Evolutionary conservation across 1,140 invertebrate species (phyloP), one percentile per base, ranked within the genome.

Genomic region (Bombus confusus): DNA sequence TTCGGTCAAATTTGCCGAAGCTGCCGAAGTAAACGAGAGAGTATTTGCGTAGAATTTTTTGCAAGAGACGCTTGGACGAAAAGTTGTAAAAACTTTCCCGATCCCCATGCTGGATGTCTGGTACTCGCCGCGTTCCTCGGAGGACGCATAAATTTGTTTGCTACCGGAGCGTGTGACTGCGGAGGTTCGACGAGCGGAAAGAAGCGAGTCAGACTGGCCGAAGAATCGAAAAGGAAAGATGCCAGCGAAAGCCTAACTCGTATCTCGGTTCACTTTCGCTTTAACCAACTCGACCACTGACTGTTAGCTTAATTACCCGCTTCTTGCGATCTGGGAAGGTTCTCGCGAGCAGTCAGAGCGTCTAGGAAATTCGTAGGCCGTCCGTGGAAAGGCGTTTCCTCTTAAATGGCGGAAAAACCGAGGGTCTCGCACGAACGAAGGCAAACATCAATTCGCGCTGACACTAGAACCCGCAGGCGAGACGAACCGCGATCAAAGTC

Each of bases 401-500:
- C 68, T 91, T 18, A 73, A 91, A 91, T 85, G 85, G 83, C 62
- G 86, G 85, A 89, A 91, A 90, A 91, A 88, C 87, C 83, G 83
- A 90, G 85, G 85, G 69, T 73, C 87, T 80, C 84, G 87, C 86
- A 86, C 74, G 81, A 90, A 83, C 72, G 84, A 76, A 91, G 72
- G 81, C 86, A 91, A 91, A 90, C 91, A 90, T 92, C 91, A 84
- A 92, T 92, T 90, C 89, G 86, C 86, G 88, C 89, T 90, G 87
- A 86, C 87, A 76, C 76, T 83, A 39, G n/a, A 34, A 37, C 25
- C 9, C 25, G 22, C 5, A 31, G 88, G 85, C 66, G 59, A 86
- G 69, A 34, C 74, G 74, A 86, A n/a, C 64, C 86, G 43, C 71
- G 80, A 72, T 68, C 68, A 68, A 76, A 76, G 69, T 75, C 80